Evolutionary conservation across 2,113 vertebrate species (phyloP), one percentile per base, ranked within the genome.

Genomic region (Nestor notabilis): DNA sequence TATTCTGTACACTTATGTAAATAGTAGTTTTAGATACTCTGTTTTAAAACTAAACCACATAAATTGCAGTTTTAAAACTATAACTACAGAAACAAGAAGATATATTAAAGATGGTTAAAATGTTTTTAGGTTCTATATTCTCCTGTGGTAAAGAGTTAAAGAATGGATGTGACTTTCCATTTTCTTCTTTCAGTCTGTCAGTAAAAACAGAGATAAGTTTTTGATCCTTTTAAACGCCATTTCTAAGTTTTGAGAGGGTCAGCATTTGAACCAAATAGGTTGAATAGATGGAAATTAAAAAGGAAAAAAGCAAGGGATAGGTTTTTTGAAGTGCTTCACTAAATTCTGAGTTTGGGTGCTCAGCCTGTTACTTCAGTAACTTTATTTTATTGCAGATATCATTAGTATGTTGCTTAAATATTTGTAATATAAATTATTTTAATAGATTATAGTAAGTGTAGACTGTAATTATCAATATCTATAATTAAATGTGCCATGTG

Each of bases 361-460:
- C 35, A 84, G 72, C 76, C 68, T 83, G 24, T 91, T 91, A 35
- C 28, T 89, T 76, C 23, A 91, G 31, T 66, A 75, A 53, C 56
- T 89, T 96, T 3, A 3, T 75, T 90, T 89, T 84, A 75, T 89
- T 93, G 89, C 55, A 79, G 41, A 46, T 85, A 41, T 31, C 43
- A 47, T 93, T 77, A 76, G 6, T 28, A 18, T 87, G 55, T 95
- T 95, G 72, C 69, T 87, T 79, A 78, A 95, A 87, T 90, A 82
- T 87, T 93, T 89, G 77, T 95, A 89, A 87, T 89, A 93, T 52
- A 72, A 89, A 89, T 96, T 87, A 94, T 93, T 97, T 87, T 72
- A 89, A 72, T 94, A 83, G 77, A 79, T 93, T 68, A 81, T 92
- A 9, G n/a, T 81, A 93, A 87, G 39, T n/a, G 52, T 78, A 95